Percentiles rank a stretch among this genome's conserved stretches.
Evolutionary conservation across 2,888 invertebrate species (phyloP).

Genomic region (Diplazon laetatorius): DNA sequence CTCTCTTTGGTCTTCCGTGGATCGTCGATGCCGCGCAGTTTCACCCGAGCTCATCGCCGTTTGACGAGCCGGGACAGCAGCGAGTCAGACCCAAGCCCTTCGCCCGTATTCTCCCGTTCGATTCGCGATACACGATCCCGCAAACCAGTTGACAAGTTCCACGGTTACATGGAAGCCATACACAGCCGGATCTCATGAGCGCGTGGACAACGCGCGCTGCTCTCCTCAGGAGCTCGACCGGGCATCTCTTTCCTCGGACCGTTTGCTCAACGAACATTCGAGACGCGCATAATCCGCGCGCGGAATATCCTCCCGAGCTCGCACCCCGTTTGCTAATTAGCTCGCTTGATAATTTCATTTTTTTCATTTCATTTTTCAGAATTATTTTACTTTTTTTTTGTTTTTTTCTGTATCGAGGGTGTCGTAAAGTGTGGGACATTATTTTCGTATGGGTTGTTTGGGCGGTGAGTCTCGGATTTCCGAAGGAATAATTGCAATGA

Average conservation of each 20-base stretch:
- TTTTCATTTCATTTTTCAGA: not conserved
- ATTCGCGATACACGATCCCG: conserved; percentile 18
- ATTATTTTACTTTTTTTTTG: too few relatives aligned
- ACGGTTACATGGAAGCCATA: conserved; percentile 14
- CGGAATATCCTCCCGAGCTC: conserved; percentile 18
- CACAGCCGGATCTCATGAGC: conserved; percentile 17
- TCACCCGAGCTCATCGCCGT: conserved; percentile 5
- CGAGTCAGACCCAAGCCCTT: not conserved
- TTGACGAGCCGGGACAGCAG: conserved; percentile 33
- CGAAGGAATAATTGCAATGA: conserved; percentile 17
- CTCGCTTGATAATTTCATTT: not conserved
- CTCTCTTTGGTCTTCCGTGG: conserved; percentile 1
- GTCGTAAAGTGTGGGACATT: conserved; percentile 46
- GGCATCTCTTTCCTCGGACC: conserved; percentile 2
- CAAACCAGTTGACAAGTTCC: conserved; percentile 35
- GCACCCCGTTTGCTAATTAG: conserved; percentile 40
- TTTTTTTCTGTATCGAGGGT: conserved; percentile 17
- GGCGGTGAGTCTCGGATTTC: conserved; percentile 28
- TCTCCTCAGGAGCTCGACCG: not conserved
- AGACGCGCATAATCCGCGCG: conserved; percentile 22
- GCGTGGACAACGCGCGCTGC: conserved; percentile 31
- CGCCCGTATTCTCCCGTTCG: conserved; percentile 11
- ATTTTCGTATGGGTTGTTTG: conserved; percentile 18
- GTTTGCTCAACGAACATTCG: conserved; percentile 8
- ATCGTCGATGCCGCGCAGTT: conserved; percentile 8